Evolutionary conservation across 2,113 vertebrate genomes (phyloP).

Genomic region (Oreochromis niloticus): DNA sequence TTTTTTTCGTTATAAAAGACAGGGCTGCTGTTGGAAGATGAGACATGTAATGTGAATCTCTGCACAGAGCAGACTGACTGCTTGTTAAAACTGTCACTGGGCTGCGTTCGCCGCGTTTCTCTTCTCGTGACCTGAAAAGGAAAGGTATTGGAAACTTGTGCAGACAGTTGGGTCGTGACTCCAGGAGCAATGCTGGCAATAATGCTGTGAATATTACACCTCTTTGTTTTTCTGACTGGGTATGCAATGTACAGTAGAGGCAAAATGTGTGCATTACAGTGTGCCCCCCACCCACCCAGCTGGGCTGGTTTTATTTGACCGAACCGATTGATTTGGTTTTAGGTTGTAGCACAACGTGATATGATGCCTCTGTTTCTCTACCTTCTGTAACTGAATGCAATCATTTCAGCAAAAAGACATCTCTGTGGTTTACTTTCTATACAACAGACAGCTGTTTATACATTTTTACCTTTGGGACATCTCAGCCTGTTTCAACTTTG

Average conservation of each 20-base stretch:
- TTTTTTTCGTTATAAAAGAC: background rate
- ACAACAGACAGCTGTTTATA: background rate
- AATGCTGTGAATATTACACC: background rate
- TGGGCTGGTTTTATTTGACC: background rate
- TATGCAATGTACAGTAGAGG: background rate
- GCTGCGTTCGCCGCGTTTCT: slow-evolving; percentile 10
- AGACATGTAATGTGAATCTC: background rate
- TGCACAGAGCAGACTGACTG: background rate
- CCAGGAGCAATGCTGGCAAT: slow-evolving; percentile 23
- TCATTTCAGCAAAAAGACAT: background rate
- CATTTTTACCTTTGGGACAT: background rate
- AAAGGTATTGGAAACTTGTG: slow-evolving; percentile 56
- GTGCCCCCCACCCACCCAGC: background rate
- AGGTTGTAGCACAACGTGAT: background rate
- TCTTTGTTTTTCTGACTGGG: background rate
- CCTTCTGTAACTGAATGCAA: background rate
- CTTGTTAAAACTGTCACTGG: background rate
- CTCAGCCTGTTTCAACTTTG: background rate
- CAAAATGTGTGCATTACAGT: background rate
- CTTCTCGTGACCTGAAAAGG: slow-evolving; percentile 58
- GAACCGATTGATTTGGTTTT: background rate
- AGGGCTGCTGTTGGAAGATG: background rate
- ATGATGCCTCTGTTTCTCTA: background rate
- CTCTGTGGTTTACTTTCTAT: background rate
- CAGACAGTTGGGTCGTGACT: background rate